phyloP scores from a whole-genome alignment of 2,888 invertebrate genomes.

The Eristalinus aeneus region DNA sequence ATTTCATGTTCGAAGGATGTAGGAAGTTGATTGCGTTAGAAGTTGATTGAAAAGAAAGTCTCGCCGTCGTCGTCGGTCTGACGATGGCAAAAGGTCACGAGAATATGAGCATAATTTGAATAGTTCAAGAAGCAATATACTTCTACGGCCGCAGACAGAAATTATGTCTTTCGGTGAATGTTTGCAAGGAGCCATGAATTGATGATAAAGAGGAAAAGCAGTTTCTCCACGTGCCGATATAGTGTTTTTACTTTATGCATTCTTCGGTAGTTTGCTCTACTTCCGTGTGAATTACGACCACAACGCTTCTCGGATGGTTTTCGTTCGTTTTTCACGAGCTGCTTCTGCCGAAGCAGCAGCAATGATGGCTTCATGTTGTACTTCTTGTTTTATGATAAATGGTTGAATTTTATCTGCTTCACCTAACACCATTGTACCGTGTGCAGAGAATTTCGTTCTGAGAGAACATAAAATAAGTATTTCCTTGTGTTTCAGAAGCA shows the following conservation, averaged over 20 bases:
- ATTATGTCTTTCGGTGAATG: not conserved
- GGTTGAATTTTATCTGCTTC: not conserved
- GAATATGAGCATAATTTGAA: not conserved
- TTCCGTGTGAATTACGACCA: not conserved
- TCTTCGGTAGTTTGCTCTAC: not conserved
- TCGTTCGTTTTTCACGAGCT: not conserved
- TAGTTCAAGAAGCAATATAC: not conserved
- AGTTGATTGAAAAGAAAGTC: constrained; percentile 50
- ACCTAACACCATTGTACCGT: not conserved
- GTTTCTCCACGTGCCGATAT: not conserved
- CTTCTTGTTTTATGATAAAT: not conserved
- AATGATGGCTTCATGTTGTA: not conserved
- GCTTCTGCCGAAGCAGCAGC: not conserved
- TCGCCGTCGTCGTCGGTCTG: not conserved
- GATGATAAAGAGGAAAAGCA: not conserved
- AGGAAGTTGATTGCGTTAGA: constrained; percentile 40
- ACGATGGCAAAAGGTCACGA: not conserved
- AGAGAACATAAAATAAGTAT: not conserved
- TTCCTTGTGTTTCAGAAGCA: not conserved
- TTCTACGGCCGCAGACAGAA: not conserved
- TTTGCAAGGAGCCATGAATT: not conserved
- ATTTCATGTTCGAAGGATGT: constrained; percentile 5
- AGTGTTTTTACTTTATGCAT: not conserved
- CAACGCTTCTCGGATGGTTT: not conserved
- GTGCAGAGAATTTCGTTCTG: not conserved